A percentile compares a stretch with the other conserved stretches of the same genome.
phyloP scores from a whole-genome alignment of 2,888 invertebrate species.

The Gasteruption jaculator region DNA sequence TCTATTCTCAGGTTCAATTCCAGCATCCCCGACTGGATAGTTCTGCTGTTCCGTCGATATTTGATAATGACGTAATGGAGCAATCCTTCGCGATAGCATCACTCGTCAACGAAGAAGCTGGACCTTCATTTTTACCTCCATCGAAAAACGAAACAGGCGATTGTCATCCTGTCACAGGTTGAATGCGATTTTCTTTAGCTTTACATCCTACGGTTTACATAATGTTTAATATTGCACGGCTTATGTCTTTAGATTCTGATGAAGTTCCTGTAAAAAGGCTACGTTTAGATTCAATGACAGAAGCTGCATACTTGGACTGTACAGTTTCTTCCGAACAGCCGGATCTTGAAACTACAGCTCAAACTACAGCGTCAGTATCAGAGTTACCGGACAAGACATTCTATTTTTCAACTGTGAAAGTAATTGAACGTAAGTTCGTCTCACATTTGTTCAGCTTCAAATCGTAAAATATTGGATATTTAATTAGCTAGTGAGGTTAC shows the following conservation, averaged over 20 bases:
- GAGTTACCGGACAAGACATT: neutral
- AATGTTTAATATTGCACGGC: neutral
- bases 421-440: conserved; percentile 8
- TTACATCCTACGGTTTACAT: neutral
- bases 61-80: neutral
- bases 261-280: conserved; percentile 2
- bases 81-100: too few species aligned
- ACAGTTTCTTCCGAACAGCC: too few species aligned
- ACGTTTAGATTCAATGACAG: neutral
- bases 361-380: neutral
- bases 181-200: neutral
- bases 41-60: conserved; percentile 1
- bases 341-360: too few species aligned
- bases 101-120: too few species aligned
- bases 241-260: neutral
- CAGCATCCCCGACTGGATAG: neutral
- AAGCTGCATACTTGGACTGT: neutral
- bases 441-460: too few species aligned
- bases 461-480: too few species aligned
- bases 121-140: too few species aligned
- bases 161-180: neutral
- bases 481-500: too few species aligned
- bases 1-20: neutral
- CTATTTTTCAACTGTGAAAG: conserved; percentile 1
- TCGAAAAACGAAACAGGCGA: neutral